Conservation (phyloP, 2,888 invertebrate species). For the Argyra leucocephala region DNA sequence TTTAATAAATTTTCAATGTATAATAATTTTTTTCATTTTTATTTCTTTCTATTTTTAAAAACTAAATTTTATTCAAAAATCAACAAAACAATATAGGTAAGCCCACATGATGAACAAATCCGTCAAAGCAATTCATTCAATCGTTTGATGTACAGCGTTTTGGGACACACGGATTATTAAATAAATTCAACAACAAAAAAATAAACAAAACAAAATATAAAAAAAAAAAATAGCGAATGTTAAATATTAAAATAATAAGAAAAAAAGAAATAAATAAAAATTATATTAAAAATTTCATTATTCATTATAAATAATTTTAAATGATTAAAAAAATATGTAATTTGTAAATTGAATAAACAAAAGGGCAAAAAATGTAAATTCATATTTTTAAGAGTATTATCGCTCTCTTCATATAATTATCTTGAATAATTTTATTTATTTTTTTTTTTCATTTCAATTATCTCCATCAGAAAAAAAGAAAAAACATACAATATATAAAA, state of each 20-base stretch:
- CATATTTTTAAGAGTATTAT: too few species aligned
- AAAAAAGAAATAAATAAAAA: neutral
- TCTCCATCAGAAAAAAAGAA: neutral
- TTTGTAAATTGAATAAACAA: too few species aligned
- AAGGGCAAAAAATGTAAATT: too few species aligned
- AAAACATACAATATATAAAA: neutral
- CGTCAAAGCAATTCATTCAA: slow-evolving; percentile 88
- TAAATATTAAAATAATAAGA: neutral
- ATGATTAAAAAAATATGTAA: too few species aligned
- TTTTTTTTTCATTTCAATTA: neutral
- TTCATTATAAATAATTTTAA: too few species aligned
- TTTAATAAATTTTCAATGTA: neutral
- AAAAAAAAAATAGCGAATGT: neutral
- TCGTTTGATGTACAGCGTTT: slow-evolving; percentile 82
- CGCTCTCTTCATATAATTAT: too few species aligned
- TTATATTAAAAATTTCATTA: neutral
- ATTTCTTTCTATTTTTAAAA: neutral
- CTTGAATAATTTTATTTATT: neutral
- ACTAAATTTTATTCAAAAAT: too few species aligned
- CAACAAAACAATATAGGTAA: slow-evolving; percentile 31
- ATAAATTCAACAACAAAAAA: slow-evolving; percentile 9
- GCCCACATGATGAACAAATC: slow-evolving; percentile 65
- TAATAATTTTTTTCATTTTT: slow-evolving; percentile 24
- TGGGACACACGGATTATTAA: slow-evolving; percentile 64
- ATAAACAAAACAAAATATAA: slow-evolving; percentile 1